Evolutionary conservation across 2,113 vertebrate genomes (phyloP), one percentile per base, ranked within the genome.

Genomic region (Camelus dromedarius): DNA sequence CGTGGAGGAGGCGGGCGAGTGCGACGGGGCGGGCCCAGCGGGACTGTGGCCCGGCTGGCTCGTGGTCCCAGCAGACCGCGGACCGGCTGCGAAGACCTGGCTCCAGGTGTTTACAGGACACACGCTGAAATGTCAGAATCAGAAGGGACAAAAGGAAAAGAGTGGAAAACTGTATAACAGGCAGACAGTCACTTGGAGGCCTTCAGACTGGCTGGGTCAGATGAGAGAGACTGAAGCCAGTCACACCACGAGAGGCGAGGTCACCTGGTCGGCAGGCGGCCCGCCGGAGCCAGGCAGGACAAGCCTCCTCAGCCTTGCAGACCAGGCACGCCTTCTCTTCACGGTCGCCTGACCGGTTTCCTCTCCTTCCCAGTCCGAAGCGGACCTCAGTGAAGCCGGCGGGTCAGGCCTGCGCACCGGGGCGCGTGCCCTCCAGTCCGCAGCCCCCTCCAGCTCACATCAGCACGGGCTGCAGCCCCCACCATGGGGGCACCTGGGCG

Each of bases 261-360:
- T 16, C 19, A 16, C 19, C 54, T 56, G 4, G 22, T 19, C 30
- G 4, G 24, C 79, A 19, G 26, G n/a, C 5, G 0, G 80, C 10
- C 16, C 5, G 7, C 35, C 2, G 2, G 15, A 30, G 18, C 22
- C 8, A 20, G 5, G 0, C 0, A 62, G 58, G 18, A 1, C 1
- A 3, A 8, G 42, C 32, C 42, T 60, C 48, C 62, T n/a, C 75
- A 64, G 1, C 73, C 48, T 5, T 11, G 6, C 10, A 14, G 11
- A 15, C 18, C 52, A 7, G 50, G 8, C 1, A 1, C 2, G 0
- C n/a, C 4, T 10, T 35, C 35, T 48, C 48, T 35, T 46, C 2
- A 2, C 9, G 0, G 11, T 46, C 77, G 28, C 15, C 19, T 38
- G 8, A 26, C 10, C 82, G 54, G n/a, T 35, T 42, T 60, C 24